Percentiles rank a stretch among this genome's conserved stretches.
These are phyloP conservation scores for Leontopithecus rosalia DNA, from an alignment of 2,797 vertebrate genomes.

Conservation along the genomic window DNA sequence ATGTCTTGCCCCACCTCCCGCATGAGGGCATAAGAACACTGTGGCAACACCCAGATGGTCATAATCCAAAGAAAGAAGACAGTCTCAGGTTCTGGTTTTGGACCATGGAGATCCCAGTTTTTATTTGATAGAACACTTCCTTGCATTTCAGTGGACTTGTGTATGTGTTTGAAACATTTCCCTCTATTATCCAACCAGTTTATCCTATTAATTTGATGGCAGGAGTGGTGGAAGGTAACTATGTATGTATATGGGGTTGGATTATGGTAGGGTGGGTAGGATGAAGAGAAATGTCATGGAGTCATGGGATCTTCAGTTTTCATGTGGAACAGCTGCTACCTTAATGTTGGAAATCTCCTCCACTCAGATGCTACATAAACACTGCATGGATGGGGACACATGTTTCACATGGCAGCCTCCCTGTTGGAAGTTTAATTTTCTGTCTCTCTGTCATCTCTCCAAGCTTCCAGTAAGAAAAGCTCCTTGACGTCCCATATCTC, in stretches of 20 bases:
- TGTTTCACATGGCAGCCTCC: neutral
- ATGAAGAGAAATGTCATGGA: neutral
- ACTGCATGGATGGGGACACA: neutral
- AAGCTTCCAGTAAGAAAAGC: neutral
- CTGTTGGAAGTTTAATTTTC: neutral
- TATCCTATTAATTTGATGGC: slow-evolving; percentile 8
- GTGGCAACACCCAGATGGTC: neutral
- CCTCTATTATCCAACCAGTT: neutral
- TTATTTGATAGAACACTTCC: neutral
- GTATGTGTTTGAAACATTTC: neutral
- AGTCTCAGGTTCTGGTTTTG: neutral
- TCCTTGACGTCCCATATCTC: too few species aligned
- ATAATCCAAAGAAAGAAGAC: neutral
- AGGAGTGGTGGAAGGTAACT: neutral
- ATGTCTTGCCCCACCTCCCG: neutral
- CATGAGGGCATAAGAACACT: neutral
- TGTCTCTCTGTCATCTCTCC: neutral
- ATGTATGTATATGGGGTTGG: neutral
- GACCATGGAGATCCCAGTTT: neutral
- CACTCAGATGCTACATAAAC: neutral
- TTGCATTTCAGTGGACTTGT: neutral
- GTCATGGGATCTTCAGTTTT: neutral
- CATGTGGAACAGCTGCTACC: too few species aligned
- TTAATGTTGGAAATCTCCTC: neutral
- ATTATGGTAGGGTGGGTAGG: neutral